Percentiles rank a stretch among this genome's conserved stretches.
Conservation (phyloP, 1,140 invertebrate species). For the Proales similis region DNA sequence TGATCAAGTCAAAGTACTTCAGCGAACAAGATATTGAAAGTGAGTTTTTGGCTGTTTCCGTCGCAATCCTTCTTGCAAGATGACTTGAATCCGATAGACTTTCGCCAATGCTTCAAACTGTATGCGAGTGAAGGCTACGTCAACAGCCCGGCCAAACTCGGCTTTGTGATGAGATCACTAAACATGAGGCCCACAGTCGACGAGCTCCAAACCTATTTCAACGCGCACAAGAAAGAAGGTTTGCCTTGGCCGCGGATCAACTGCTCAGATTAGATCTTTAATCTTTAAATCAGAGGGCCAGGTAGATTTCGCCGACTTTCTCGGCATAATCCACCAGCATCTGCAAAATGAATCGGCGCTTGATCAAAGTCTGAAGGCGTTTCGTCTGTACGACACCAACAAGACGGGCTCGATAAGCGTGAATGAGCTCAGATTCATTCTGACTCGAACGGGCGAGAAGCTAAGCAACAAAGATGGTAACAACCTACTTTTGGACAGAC, state of each 20-base stretch:
- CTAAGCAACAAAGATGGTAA: slow-evolving; percentile 30
- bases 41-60: not conserved
- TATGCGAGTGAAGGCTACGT: slow-evolving; percentile 32
- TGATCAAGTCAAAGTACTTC: slow-evolving; percentile 37
- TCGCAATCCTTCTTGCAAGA: not conserved
- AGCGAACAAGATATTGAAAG: slow-evolving; percentile 38
- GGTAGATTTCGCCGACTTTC: slow-evolving; percentile 35
- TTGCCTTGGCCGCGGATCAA: not conserved
- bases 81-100: not conserved
- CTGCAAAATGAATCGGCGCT: slow-evolving; percentile 3
- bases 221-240: slow-evolving; percentile 36
- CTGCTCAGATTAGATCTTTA: not conserved
- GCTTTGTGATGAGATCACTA: slow-evolving; percentile 36
- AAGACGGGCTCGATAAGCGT: slow-evolving; percentile 17
- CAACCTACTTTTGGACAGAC: not conserved
- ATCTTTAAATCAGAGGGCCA: not conserved
- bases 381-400: slow-evolving; percentile 31
- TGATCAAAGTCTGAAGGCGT: slow-evolving; percentile 26
- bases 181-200: slow-evolving; percentile 32
- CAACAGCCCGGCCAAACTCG: slow-evolving; percentile 23
- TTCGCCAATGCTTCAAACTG: slow-evolving; percentile 29
- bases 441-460: slow-evolving; percentile 22
- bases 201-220: slow-evolving; percentile 28
- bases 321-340: slow-evolving; percentile 13
- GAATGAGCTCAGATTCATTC: slow-evolving; percentile 12